phyloP scores from a whole-genome alignment of 1,140 invertebrate genomes.

The Lutraria rhynchaena region DNA sequence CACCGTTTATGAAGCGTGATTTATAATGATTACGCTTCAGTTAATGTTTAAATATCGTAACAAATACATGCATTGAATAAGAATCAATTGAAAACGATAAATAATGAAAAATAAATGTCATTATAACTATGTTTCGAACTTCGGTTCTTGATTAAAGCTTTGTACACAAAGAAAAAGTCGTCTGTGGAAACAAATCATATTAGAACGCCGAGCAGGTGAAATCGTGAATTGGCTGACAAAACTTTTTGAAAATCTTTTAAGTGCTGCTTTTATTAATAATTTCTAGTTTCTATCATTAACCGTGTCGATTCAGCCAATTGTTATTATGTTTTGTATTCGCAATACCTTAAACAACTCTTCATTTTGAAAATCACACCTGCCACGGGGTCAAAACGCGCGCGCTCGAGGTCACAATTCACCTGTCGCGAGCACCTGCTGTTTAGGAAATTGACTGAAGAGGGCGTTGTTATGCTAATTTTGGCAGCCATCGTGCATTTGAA shows the following conservation, averaged over 20 bases:
- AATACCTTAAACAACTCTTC: conserved; percentile 23
- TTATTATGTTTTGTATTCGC: conserved; percentile 27
- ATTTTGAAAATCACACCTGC: conserved; percentile 41
- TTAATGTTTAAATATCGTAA: too few relatives aligned
- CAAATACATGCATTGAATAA: too few relatives aligned
- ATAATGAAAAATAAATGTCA: too few relatives aligned
- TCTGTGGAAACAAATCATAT: not conserved
- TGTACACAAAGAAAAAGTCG: not conserved
- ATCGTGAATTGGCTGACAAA: not conserved
- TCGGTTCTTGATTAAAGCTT: too few relatives aligned
- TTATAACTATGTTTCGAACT: too few relatives aligned
- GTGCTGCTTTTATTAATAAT: conserved; percentile 29
- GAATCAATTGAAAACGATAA: too few relatives aligned
- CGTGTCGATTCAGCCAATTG: conserved; percentile 5
- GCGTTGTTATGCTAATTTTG: conserved; percentile 40
- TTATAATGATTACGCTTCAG: too few relatives aligned
- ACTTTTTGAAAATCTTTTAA: not conserved
- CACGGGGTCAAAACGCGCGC: conserved; percentile 1
- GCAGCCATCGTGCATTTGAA: conserved; percentile 16
- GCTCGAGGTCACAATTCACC: conserved; percentile 37
- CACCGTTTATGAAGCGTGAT: too few relatives aligned
- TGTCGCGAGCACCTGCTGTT: conserved; percentile 37
- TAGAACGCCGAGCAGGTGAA: conserved; percentile 28
- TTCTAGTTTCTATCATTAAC: conserved; percentile 27
- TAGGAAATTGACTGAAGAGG: conserved; percentile 5